Evolutionary conservation across 2,888 invertebrate species (phyloP).

Genomic region (Ichneumoninae sp.): DNA sequence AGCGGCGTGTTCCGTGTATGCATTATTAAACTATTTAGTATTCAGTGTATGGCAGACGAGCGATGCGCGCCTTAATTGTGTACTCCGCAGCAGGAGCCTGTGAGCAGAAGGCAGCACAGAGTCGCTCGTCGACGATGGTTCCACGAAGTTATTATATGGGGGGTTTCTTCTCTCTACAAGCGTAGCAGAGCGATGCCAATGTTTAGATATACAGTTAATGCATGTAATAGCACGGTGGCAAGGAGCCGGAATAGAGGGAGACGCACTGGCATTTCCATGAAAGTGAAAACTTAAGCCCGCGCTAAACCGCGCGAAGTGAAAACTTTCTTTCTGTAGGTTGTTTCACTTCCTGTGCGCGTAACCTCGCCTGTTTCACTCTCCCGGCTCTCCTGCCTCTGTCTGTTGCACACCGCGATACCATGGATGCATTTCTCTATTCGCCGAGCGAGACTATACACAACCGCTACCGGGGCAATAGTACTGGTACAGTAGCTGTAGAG

Average conservation of each 20-base stretch:
- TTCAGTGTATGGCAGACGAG: conserved; percentile 49
- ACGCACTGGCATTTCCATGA: conserved; percentile 81
- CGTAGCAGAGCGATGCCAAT: conserved; percentile 71
- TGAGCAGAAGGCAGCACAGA: conserved; percentile 8
- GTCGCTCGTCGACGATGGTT: conserved; percentile 40
- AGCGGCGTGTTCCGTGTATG: not conserved
- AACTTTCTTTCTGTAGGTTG: conserved; percentile 84
- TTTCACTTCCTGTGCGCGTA: conserved; percentile 84
- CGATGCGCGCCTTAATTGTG: conserved; percentile 60
- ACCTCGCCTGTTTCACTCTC: conserved; percentile 74
- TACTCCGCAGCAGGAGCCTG: not conserved
- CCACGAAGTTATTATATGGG: not conserved
- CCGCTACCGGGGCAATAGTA: conserved; percentile 66
- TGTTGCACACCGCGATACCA: conserved; percentile 52
- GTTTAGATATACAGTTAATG: conserved; percentile 74
- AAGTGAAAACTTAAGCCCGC: conserved; percentile 81
- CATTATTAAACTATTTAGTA: conserved; percentile 24
- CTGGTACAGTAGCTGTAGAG: conserved; percentile 29
- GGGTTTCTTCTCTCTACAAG: conserved; percentile 29
- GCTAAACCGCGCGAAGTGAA: conserved; percentile 75
- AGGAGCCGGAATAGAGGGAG: conserved; percentile 54
- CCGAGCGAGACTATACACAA: conserved; percentile 54
- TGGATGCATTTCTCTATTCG: conserved; percentile 82
- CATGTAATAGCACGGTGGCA: conserved; percentile 71
- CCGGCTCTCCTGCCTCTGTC: conserved; percentile 24